A percentile compares a stretch with the other conserved stretches of the same genome.
phyloP scores from a whole-genome alignment of 2,797 vertebrate species.

The Melanotaenia nigrans region DNA sequence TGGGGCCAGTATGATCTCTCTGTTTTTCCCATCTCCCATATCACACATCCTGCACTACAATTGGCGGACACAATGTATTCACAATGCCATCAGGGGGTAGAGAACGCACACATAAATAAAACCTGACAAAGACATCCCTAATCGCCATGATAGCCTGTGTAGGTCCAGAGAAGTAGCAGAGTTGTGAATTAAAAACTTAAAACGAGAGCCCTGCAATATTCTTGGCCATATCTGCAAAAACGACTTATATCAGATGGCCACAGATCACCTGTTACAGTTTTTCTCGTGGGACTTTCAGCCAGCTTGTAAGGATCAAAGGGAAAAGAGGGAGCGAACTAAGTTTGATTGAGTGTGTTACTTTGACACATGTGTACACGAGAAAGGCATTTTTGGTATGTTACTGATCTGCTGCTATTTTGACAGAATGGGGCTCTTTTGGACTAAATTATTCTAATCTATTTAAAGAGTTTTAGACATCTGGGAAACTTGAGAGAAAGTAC shows the following conservation, averaged over 20 bases:
- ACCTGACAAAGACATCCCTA: slow-evolving; percentile 64
- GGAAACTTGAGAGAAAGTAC: slow-evolving; percentile 66
- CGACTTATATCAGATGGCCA: slow-evolving; percentile 64
- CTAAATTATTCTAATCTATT: slow-evolving; percentile 80
- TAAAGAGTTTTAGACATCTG: slow-evolving; percentile 69
- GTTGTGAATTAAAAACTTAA: slow-evolving; percentile 22
- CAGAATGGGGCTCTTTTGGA: slow-evolving; percentile 78
- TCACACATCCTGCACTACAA: slow-evolving; percentile 83
- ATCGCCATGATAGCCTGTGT: slow-evolving; percentile 31
- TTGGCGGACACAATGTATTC: slow-evolving; percentile 82
- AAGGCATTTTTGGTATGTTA: slow-evolving; percentile 77
- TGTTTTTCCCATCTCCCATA: slow-evolving; percentile 82
- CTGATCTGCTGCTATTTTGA: slow-evolving; percentile 77
- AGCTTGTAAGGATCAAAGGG: slow-evolving; percentile 69
- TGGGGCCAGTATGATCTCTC: slow-evolving; percentile 78
- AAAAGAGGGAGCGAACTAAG: slow-evolving; percentile 54
- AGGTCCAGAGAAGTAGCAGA: slow-evolving; percentile 16
- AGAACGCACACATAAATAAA: slow-evolving; percentile 75
- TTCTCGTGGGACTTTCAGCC: slow-evolving; percentile 63
- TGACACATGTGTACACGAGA: slow-evolving; percentile 77
- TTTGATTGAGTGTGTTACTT: slow-evolving; percentile 73
- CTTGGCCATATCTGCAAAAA: slow-evolving; percentile 38
- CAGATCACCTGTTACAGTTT: slow-evolving; percentile 74
- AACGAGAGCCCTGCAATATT: slow-evolving; percentile 13
- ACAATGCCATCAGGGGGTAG: slow-evolving; percentile 78